Conservation (phyloP, 2,113 vertebrate genomes). For the Cavia aperea region DNA sequence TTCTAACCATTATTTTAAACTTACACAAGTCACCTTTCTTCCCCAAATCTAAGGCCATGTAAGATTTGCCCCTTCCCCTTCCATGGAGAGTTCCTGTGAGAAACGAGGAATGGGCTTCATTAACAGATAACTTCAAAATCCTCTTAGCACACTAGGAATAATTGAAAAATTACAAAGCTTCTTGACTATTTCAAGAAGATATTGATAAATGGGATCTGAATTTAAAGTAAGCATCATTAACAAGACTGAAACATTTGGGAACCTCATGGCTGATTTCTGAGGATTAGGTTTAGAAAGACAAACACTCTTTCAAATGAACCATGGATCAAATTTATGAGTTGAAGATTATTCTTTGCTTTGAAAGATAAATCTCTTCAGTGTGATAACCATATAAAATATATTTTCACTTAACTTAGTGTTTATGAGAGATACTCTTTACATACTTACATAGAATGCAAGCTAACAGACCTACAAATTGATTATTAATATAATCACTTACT, state of each 20-base stretch:
- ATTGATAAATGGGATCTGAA: slow-evolving; percentile 57
- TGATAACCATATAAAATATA: slow-evolving; percentile 39
- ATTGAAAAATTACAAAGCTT: slow-evolving; percentile 45
- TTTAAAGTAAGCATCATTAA: slow-evolving; percentile 51
- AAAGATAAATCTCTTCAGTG: slow-evolving; percentile 39
- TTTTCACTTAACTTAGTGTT: slow-evolving; percentile 44
- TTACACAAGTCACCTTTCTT: background rate
- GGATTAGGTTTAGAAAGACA: slow-evolving; percentile 52
- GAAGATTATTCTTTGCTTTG: slow-evolving; percentile 36
- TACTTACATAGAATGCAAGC: background rate
- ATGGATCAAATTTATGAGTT: background rate
- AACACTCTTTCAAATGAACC: slow-evolving; percentile 58
- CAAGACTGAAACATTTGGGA: slow-evolving; percentile 31
- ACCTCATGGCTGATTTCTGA: slow-evolving; percentile 40
- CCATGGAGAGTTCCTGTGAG: background rate
- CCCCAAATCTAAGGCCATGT: background rate
- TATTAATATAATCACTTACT: slow-evolving; percentile 31
- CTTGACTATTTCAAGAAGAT: slow-evolving; percentile 31
- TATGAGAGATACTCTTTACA: slow-evolving; percentile 22
- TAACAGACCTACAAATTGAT: background rate
- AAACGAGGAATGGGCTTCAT: background rate
- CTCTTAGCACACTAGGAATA: slow-evolving; percentile 54
- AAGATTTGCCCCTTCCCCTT: background rate
- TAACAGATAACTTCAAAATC: slow-evolving; percentile 52
- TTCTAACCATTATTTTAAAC: background rate